A percentile compares a stretch with the other conserved stretches of the same genome.
Conservation (phyloP, 2,113 vertebrate species). For the Lipophrys pholis region DNA sequence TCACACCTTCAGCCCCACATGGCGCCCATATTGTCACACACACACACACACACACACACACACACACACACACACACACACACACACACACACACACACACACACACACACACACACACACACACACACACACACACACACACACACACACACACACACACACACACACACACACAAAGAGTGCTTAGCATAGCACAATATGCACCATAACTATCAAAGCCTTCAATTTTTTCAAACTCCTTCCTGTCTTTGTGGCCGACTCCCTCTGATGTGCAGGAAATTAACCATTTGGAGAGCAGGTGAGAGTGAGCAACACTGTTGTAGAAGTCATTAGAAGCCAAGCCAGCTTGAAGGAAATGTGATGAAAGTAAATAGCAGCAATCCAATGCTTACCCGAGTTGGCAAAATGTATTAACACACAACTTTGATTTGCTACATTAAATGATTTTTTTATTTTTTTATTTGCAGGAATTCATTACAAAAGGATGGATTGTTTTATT, state of each 20-base stretch:
- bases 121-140: slow-evolving; percentile 32
- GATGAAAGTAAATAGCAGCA: slow-evolving; percentile 45
- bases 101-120: slow-evolving; percentile 38
- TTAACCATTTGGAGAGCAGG: slow-evolving; percentile 67
- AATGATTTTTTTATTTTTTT: too few relatives aligned
- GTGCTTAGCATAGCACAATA: slow-evolving; percentile 59
- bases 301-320: slow-evolving; percentile 24
- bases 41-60: slow-evolving; percentile 27
- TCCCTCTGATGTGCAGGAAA: slow-evolving; percentile 74
- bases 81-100: slow-evolving; percentile 44
- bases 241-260: slow-evolving; percentile 72
- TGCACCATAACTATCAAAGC: slow-evolving; percentile 69
- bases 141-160: slow-evolving; percentile 31
- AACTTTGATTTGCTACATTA: too few relatives aligned
- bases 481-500: slow-evolving; percentile 15
- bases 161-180: slow-evolving; percentile 41
- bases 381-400: too few relatives aligned
- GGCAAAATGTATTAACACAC: too few relatives aligned
- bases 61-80: slow-evolving; percentile 41
- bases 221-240: slow-evolving; percentile 57
- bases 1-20: slow-evolving; percentile 70
- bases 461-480: slow-evolving; percentile 11
- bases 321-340: slow-evolving; percentile 31
- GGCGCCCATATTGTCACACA: slow-evolving; percentile 71
- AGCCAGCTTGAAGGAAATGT: slow-evolving; percentile 25